Percentiles rank a stretch among this genome's conserved stretches.
phyloP scores from a whole-genome alignment of 2,888 invertebrate genomes.

The Platycnemis pennipes region DNA sequence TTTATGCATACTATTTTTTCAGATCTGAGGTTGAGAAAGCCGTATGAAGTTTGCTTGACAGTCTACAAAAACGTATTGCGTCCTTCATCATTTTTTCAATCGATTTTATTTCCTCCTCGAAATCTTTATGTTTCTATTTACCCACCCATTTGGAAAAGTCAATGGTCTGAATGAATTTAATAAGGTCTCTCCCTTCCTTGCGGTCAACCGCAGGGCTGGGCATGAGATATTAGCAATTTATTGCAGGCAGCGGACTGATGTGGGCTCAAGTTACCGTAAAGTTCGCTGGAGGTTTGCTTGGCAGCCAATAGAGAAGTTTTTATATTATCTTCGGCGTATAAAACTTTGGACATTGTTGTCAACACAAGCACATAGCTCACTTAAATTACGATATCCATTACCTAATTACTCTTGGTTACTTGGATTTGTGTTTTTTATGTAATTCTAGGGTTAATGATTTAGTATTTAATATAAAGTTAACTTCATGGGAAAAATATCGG shows the following conservation, averaged over 20 bases:
- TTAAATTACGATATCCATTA: too few species aligned
- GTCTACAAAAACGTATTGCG: too few species aligned
- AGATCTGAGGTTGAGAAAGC: too few species aligned
- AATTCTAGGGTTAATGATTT: too few species aligned
- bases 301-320: neutral
- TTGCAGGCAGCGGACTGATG: neutral
- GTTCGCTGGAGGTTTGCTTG: neutral
- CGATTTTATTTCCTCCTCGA: neutral
- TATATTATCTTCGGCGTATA: neutral
- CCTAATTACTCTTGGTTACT: too few species aligned
- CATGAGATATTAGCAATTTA: neutral
- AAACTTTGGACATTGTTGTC: neutral
- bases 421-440: too few species aligned
- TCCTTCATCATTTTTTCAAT: neutral
- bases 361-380: too few species aligned
- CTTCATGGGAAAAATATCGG: too few species aligned
- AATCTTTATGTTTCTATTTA: neutral
- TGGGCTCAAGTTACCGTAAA: neutral
- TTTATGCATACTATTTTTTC: too few species aligned
- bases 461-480: too few species aligned
- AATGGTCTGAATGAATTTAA: neutral
- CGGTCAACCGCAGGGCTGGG: neutral
- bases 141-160: neutral
- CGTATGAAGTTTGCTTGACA: too few species aligned
- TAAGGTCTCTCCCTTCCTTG: neutral